phyloP scores from a whole-genome alignment of 2,797 vertebrate genomes.

The Alfaro cultratus region DNA sequence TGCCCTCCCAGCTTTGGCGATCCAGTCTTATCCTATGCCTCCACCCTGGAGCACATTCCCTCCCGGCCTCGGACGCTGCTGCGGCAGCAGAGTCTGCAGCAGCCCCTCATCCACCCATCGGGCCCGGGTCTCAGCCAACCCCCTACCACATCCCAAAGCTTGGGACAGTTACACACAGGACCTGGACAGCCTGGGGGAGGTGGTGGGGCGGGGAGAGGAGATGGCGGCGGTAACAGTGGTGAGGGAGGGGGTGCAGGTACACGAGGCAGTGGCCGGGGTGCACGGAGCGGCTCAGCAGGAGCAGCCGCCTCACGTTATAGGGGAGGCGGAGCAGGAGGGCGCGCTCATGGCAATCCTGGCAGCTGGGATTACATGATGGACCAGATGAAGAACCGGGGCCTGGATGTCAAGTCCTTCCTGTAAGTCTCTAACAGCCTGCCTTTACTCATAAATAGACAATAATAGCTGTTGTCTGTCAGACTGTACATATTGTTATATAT shows the following conservation, averaged over 20 bases:
- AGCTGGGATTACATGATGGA: constrained; percentile 99
- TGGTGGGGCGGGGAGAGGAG: constrained; percentile 78
- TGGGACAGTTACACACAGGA: constrained; percentile 91
- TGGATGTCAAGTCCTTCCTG: constrained; percentile 99
- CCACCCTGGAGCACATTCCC: constrained; percentile 93
- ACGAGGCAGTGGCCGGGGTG: constrained; percentile 80
- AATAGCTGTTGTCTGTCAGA: constrained; percentile 22
- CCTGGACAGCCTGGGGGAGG: constrained; percentile 81
- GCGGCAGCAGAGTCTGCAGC: constrained; percentile 96
- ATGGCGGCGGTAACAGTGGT: constrained; percentile 78
- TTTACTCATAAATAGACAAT: constrained; percentile 24
- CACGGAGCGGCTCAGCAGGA: constrained; percentile 80
- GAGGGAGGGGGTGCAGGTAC: constrained; percentile 82
- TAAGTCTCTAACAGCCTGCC: constrained; percentile 83
- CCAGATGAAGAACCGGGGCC: constrained; percentile 95
- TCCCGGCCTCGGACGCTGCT: constrained; percentile 91
- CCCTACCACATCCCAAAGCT: constrained; percentile 95
- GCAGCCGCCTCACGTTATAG: constrained; percentile 87
- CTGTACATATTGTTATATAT: constrained; percentile 3
- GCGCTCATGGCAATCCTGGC: constrained; percentile 88
- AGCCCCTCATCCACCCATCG: constrained; percentile 90
- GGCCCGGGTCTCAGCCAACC: constrained; percentile 82
- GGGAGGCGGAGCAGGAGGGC: constrained; percentile 83
- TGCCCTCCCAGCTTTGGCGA: constrained; percentile 88
- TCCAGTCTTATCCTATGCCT: constrained; percentile 89